Evolutionary conservation across 2,797 vertebrate species (phyloP), one percentile per base, ranked within the genome.

Genomic region (Myotis daubentonii): DNA sequence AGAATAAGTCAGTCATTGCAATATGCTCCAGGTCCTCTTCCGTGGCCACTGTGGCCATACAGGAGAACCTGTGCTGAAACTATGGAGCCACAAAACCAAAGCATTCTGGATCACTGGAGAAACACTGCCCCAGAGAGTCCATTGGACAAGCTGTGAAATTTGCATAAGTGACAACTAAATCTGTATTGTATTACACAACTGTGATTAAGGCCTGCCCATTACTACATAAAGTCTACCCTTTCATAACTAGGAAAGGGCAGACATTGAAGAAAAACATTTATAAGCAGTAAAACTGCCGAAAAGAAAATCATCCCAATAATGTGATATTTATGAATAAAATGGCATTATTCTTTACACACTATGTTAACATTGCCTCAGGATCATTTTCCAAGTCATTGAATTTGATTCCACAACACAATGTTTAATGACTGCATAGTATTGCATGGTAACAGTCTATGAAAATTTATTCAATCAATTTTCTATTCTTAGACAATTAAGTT

Each of bases 381-480:
- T 16, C 6, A 75, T 83, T 95, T 83, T 80, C 47, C 65, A 95
- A 91, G 15, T 9, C 75, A 70, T 87, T 92, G 90, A 94, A 81
- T 94, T 86, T 90, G 80, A 94, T 95, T 76, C 30, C 4, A 71
- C 22, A 86, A 25, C 47, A 90, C 83, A 91, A 85, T 51, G 19
- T 75, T 93, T 93, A 94, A 87, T 86, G 65, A 83, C 30, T 75
- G 25, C 5, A 19, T 66, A 49, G 4, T 83, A 87, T 65, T 87
- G 87, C 44, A 81, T 49, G 41, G 44, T 75, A 36, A 85, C 0
- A 11, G 13, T 79, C 55, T 53, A 94, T 57, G 78, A 95, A 94
- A 89, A 95, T 93, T 22, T 76, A 91, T 55, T 93, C n/a, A 94
- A 36, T 51, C 49, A 75, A 41, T 94, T 92, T 84, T 66, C 11